Evolutionary conservation across 2,888 invertebrate species (phyloP).

Genomic region (Drosophila dives): DNA sequence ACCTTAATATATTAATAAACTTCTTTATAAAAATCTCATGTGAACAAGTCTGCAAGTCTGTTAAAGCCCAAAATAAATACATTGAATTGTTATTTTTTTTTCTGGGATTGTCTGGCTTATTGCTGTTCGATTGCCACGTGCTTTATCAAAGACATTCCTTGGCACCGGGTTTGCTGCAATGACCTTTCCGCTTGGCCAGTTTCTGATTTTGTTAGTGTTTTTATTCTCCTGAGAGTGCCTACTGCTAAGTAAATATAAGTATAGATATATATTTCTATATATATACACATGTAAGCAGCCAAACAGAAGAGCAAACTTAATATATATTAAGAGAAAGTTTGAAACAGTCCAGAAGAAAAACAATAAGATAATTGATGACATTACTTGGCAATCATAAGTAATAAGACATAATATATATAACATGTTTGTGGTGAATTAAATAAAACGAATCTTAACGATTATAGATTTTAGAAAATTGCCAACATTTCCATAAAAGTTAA

Average conservation of each 20-base stretch:
- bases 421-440: constrained; percentile 54
- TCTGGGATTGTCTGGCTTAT: constrained; percentile 12
- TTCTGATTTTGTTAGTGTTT: constrained; percentile 1
- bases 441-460: constrained; percentile 30
- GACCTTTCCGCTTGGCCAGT: constrained; percentile 59
- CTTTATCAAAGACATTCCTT: constrained; percentile 47
- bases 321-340: constrained; percentile 22
- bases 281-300: not conserved
- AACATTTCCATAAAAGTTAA: constrained; percentile 42
- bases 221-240: not conserved
- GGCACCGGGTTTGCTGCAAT: constrained; percentile 39
- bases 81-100: not conserved
- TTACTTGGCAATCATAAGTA: constrained; percentile 40
- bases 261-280: not conserved
- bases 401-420: constrained; percentile 59
- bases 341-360: constrained; percentile 21
- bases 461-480: constrained; percentile 37
- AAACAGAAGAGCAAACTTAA: constrained; percentile 8
- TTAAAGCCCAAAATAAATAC: not conserved
- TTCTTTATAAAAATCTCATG: not conserved
- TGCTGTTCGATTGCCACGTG: constrained; percentile 43
- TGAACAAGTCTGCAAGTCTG: not conserved
- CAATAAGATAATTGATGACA: constrained; percentile 5
- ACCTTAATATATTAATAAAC: not conserved
- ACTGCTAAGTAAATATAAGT: constrained; percentile 1